Conservation (phyloP, 2,113 vertebrate species). For the Silurus asotus region DNA sequence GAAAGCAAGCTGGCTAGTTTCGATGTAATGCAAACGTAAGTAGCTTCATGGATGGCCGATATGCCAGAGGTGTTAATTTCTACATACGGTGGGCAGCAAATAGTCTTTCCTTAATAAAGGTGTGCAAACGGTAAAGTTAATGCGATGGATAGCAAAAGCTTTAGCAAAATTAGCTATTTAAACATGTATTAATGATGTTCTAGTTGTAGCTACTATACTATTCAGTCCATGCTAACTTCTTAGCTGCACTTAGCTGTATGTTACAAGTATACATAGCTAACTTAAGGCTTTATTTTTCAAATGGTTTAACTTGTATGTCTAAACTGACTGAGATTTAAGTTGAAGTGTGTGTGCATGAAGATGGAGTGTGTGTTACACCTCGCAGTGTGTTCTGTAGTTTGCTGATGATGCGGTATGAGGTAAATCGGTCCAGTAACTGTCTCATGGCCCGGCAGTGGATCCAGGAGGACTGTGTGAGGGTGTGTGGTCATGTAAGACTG, state of each 20-base stretch:
- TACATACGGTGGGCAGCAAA: slow-evolving; percentile 72
- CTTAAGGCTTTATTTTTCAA: neutral
- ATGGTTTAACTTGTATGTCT: neutral
- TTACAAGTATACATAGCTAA: neutral
- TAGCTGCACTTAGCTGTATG: neutral
- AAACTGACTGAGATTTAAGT: neutral
- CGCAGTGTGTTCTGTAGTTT: slow-evolving; percentile 63
- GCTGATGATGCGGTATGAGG: slow-evolving; percentile 71
- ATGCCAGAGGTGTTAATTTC: slow-evolving; percentile 64
- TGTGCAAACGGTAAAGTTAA: neutral
- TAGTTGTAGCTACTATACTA: no score
- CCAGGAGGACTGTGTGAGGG: slow-evolving; percentile 68
- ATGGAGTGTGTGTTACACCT: slow-evolving; percentile 56
- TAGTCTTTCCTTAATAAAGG: slow-evolving; percentile 58
- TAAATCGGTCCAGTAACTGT: slow-evolving; percentile 72
- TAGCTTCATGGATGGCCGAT: slow-evolving; percentile 54
- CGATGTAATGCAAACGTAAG: neutral
- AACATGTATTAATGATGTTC: neutral
- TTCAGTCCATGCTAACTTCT: neutral
- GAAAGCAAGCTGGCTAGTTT: neutral
- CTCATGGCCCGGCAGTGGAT: slow-evolving; percentile 72
- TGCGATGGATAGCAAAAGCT: neutral
- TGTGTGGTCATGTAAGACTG: slow-evolving; percentile 70
- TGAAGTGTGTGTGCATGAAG: neutral
- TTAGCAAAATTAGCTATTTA: neutral